phyloP scores from a whole-genome alignment of 2,888 invertebrate genomes.

The Cylindroiulus punctatus region DNA sequence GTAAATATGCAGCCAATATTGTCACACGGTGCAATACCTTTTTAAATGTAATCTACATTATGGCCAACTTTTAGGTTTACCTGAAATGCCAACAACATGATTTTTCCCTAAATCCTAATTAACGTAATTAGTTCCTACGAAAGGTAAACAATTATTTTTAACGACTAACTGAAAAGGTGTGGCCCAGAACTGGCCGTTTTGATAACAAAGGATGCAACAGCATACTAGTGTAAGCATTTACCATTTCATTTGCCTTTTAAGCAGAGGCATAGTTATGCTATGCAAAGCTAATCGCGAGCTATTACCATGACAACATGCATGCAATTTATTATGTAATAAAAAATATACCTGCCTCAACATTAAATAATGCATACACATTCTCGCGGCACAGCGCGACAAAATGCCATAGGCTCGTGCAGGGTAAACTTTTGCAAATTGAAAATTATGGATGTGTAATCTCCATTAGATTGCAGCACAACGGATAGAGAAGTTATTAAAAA shows the following conservation, averaged over 20 bases:
- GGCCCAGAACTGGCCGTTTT: background rate
- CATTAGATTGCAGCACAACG: background rate
- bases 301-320: slow-evolving; percentile 23
- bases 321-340: background rate
- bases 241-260: background rate
- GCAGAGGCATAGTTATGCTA: background rate
- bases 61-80: background rate
- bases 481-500: background rate
- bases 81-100: background rate
- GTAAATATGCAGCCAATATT: too few relatives aligned
- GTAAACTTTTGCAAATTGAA: background rate
- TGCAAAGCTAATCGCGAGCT: slow-evolving; percentile 9
- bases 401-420: background rate
- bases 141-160: slow-evolving; percentile 34
- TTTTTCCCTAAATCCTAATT: background rate
- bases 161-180: slow-evolving; percentile 8
- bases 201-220: background rate
- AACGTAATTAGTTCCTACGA: background rate
- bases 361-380: background rate
- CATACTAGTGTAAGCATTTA: background rate
- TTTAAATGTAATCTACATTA: too few relatives aligned
- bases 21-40: too few relatives aligned
- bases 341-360: background rate
- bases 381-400: background rate
- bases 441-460: background rate